These are phyloP conservation scores for Heliconius eleuchia DNA, from an alignment of 1,140 invertebrate genomes.

Conservation along the genomic window DNA sequence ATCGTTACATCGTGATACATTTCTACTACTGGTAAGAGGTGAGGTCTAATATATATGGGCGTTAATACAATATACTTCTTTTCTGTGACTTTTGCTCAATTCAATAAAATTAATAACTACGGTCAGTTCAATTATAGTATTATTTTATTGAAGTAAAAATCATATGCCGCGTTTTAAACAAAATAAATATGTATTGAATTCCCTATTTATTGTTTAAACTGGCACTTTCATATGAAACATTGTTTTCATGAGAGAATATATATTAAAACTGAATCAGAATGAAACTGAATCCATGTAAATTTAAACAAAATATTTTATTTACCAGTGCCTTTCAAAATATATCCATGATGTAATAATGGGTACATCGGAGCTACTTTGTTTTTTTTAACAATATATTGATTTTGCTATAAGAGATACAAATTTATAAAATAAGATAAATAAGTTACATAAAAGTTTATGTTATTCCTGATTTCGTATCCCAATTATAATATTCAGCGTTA, in stretches of 20 bases:
- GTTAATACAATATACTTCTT: too few relatives aligned
- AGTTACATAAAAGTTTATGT: too few relatives aligned
- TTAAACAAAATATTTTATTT: conserved; percentile 4
- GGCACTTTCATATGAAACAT: not conserved
- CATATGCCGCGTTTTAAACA: too few relatives aligned
- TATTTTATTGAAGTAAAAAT: too few relatives aligned
- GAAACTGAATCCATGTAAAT: not conserved
- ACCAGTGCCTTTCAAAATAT: not conserved
- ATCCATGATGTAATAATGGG: not conserved
- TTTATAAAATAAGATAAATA: too few relatives aligned
- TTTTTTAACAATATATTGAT: not conserved
- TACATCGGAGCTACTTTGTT: not conserved
- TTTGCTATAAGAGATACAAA: not conserved
- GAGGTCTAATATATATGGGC: too few relatives aligned
- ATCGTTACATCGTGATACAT: too few relatives aligned
- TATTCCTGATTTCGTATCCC: too few relatives aligned
- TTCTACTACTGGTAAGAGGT: too few relatives aligned
- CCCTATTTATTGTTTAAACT: not conserved
- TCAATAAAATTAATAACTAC: not conserved
- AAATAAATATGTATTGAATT: not conserved
- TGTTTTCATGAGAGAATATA: not conserved
- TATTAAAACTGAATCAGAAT: not conserved
- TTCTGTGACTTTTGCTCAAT: too few relatives aligned
- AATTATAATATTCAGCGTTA: too few relatives aligned
- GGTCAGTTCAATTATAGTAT: not conserved